Percentiles rank a stretch among this genome's conserved stretches.
These are phyloP conservation scores for Madoqua kirkii DNA, from an alignment of 2,113 vertebrate genomes.

Conservation along the genomic window DNA sequence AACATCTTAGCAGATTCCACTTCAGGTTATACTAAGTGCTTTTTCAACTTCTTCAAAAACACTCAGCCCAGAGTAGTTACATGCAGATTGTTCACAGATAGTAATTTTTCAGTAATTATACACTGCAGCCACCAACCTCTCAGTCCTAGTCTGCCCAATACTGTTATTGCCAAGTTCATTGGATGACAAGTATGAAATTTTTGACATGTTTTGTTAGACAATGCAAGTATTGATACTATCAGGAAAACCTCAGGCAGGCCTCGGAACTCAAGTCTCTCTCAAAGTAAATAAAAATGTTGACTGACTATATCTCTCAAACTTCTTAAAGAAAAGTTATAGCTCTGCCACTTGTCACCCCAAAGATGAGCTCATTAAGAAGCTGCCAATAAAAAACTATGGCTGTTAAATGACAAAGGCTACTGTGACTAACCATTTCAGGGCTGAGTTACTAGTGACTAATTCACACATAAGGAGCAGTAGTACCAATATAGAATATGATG, in stretches of 20 bases:
- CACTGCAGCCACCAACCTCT: neutral
- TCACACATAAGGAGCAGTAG: neutral
- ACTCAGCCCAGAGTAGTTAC: neutral
- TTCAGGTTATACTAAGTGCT: neutral
- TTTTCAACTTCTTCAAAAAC: neutral
- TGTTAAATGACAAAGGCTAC: neutral
- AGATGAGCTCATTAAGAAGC: constrained; percentile 11
- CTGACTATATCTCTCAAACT: neutral
- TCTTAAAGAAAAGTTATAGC: neutral
- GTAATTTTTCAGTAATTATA: neutral
- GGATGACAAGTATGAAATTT: neutral
- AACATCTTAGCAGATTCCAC: neutral
- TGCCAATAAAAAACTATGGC: neutral
- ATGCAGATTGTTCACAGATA: neutral
- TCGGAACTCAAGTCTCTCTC: neutral
- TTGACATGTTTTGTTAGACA: constrained; percentile 16
- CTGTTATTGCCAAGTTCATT: neutral
- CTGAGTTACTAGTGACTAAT: neutral
- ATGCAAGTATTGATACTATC: neutral
- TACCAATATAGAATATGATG: neutral
- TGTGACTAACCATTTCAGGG: neutral
- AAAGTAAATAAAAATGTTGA: constrained; percentile 54
- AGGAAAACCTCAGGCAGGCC: neutral
- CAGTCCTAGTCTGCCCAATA: neutral
- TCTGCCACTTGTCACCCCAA: neutral